Base-by-base conservation (phyloP, 1,140 invertebrate species). In the Parapsyche elsis region DNA sequence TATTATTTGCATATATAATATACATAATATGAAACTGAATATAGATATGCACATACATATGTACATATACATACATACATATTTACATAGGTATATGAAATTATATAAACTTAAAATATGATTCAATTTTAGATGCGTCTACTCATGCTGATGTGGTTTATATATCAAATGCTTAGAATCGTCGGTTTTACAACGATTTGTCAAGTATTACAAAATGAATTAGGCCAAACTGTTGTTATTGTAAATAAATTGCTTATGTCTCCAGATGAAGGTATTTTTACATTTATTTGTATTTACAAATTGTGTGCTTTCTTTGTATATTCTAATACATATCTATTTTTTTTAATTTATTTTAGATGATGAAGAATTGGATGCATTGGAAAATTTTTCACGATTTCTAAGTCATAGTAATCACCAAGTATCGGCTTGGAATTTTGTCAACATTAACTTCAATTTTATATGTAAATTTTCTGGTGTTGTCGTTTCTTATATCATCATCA, bases 131-230 rank as follows among this genome's bases (percentile, higher is more conserved):
- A 71, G 67, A 30, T 71, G 67, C 9, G 5, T n/a, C 5, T n/a
- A 0, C 14, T 38, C 14, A 26, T 30, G 10, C 14, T 30, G 23
- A 19, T 23, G 7, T 73, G 71, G 71, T 73, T 46, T 46, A 5
- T 73, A 0, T 73, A 73, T 46, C 71, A 73, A 73, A 38, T 45
- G 0, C 9, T 46, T 12, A 16, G 71, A 46, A 19, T 73, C n/a
- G 44, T 73, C 12, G 10, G 30, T 73, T 73, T 46, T 5, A 49
- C 71, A 7, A 38, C 46, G 5, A 49, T 23, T 9, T 73, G 71
- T 73, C 38, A 73, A 73, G 19, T 73, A 38, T 46, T 73, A 23
- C 71, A 73, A 46, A 21, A 73, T 19, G 71, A 73, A 46, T 10
- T 73, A 19, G 16, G 45, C 16, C 45, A 73, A 10, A 73, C 71